Conservation (phyloP, 1,140 invertebrate species). For the Cheumatopsyche charites region DNA sequence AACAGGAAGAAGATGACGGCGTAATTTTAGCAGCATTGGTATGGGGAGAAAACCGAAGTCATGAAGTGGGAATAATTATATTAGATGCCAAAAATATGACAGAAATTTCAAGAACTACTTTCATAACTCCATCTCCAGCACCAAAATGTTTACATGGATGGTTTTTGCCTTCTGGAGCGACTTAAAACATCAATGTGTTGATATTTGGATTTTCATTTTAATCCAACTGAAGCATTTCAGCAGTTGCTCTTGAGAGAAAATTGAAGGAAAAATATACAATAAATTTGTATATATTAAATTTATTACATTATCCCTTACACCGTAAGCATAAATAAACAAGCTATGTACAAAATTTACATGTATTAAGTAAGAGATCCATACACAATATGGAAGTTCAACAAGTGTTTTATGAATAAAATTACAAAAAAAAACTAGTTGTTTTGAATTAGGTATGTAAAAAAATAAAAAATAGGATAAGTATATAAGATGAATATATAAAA, state of each 20-base stretch:
- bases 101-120: constrained; percentile 72
- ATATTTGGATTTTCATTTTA: no score
- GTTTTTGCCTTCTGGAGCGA: constrained; percentile 62
- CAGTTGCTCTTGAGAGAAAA: no score
- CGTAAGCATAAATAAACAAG: constrained; percentile 5
- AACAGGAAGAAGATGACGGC: constrained; percentile 76
- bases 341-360: background rate
- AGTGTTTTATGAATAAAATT: constrained; percentile 2
- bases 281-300: no score
- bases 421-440: background rate
- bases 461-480: background rate
- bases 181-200: no score
- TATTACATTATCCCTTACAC: constrained; percentile 4
- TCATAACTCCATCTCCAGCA: constrained; percentile 71
- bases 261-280: no score
- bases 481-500: background rate
- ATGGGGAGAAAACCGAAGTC: constrained; percentile 66
- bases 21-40: constrained; percentile 73
- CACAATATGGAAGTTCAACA: background rate
- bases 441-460: background rate
- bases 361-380: background rate
- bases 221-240: no score
- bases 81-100: constrained; percentile 70
- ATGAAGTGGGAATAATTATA: constrained; percentile 70
- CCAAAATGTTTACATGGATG: constrained; percentile 84